phyloP scores from a whole-genome alignment of 2,888 invertebrate species.

The Plutella xylostella region DNA sequence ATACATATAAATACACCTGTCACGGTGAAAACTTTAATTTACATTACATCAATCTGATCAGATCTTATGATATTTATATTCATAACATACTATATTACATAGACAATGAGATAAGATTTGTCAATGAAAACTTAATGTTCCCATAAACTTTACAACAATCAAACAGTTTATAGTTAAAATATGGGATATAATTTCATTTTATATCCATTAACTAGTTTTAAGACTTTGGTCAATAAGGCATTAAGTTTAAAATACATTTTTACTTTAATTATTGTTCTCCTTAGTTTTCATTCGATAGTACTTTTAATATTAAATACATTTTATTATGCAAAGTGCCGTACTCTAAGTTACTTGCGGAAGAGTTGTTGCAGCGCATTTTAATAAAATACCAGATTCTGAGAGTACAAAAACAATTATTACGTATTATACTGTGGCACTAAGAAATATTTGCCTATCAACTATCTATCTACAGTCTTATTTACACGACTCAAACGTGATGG shows the following conservation, averaged over 20 bases:
- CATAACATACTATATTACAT: conserved; percentile 17
- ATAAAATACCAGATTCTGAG: conserved; percentile 17
- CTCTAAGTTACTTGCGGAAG: too few species aligned
- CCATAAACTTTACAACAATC: conserved; percentile 63
- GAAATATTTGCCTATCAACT: conserved; percentile 37
- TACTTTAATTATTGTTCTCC: conserved; percentile 67
- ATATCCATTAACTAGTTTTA: conserved; percentile 65
- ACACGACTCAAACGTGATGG: conserved; percentile 25
- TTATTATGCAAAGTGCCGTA: conserved; percentile 27
- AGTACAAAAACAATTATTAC: conserved; percentile 48
- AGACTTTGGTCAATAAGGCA: conserved; percentile 71
- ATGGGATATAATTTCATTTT: conserved; percentile 50
- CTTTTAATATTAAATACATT: conserved; percentile 29
- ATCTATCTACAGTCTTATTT: conserved; percentile 54
- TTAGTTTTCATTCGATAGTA: conserved; percentile 58
- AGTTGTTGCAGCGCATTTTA: too few species aligned
- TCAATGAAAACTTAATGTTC: conserved; percentile 46
- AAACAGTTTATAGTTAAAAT: conserved; percentile 57
- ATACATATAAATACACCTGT: neutral
- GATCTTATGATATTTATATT: conserved; percentile 1
- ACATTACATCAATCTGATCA: conserved; percentile 4
- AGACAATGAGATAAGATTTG: conserved; percentile 52
- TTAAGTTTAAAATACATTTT: conserved; percentile 66
- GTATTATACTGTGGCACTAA: conserved; percentile 40
- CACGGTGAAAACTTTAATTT: conserved; percentile 5